Evolutionary conservation across 2,888 invertebrate genomes (phyloP), one percentile per base, ranked within the genome.

Genomic region (Mythimna albipuncta): DNA sequence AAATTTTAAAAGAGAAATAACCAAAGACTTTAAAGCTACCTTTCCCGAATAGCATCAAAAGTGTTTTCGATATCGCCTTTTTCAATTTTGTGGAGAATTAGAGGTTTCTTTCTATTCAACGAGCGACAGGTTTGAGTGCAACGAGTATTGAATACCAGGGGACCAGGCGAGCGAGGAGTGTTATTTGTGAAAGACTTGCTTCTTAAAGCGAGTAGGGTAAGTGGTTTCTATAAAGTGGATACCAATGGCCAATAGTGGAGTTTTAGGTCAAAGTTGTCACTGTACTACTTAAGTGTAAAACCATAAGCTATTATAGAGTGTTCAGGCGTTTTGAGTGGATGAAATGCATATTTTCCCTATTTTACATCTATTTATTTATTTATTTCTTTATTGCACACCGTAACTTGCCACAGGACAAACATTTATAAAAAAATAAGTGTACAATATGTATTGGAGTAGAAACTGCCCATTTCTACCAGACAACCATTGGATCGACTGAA

Each of bases 11-110:
- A 21, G 38, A 54, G 66, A 52, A 71, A 57, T 81, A 64, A 67
- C n/a, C 0, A 6, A 50, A 64, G 52, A 38, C 4, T 52, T 47
- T 55, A 1, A 52, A 47, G 38, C n/a, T 50, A 55, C 35, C 26
- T 44, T 68, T 70, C 19, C 26, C 32, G 32, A 59, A 52, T 2
- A 59, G 47, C 38, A 44, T 64, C 44, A 69, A 74, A 70, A 70
- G 10, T 77, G 38, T 65, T 77, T 76, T 71, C 82, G 69, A 79
- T 75, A 78, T 71, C 61, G 35, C 63, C 55, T 74, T 72, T 54
- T 68, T 57, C 50, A 44, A 74, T 78, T 75, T 72, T 72, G 58
- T 62, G 59, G 55, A 64, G 69, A 70, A 85, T 77, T 72, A 70
- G 66, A 75, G 50, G 72, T 77, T 47, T 47, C 47, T 47, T 77